Base-by-base conservation (phyloP, 2,888 invertebrate species). In the Branchellion lobata region DNA sequence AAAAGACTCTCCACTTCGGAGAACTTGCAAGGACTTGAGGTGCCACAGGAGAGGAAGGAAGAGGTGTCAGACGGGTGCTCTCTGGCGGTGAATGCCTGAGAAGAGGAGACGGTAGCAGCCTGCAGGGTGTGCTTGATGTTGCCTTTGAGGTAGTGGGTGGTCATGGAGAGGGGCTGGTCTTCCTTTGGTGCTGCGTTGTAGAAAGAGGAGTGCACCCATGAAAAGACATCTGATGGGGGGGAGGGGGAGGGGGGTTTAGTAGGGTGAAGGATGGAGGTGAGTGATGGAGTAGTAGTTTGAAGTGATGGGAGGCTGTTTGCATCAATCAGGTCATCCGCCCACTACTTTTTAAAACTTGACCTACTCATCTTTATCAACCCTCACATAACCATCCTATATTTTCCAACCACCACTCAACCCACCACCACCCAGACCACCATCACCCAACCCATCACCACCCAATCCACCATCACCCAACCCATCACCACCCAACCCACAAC, bases 121-220 rank as follows among this genome's bases (percentile, higher is more conserved):
- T 72, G 14, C n/a, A 72, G 24, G 1, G 75, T 53, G 75, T 75
- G 75, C 27, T 51, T 47, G 27, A 75, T 53, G 53, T n/a, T 21
- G 5, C 75, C 75, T 27, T 75, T 75, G 1, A 21, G 27, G 75
- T 29, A 75, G 31, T 51, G 75, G 40, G 51, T 31, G 18, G 75
- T 75, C 47, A 75, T 24, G 2, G 47, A 51, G 29, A 31, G 11
- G 40, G 75, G 53, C n/a, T 14, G 8, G 3, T 69, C 71, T 8
- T 5, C 3, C 24, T 21, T 65, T 8, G 40, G 40, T 3, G 61
- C n/a, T n/a, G 5, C 11, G 21, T 57, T 57, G 61, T 57, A 57
- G 61, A 57, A 57, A 3, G 61, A 57, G 5, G 61, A 14, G n/a
- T 57, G 61, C 24, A 57, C 61, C 61, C 61, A 57, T 5, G 61